Base-by-base conservation (phyloP, 2,888 invertebrate species). In the Peribatodes rhomboidaria region DNA sequence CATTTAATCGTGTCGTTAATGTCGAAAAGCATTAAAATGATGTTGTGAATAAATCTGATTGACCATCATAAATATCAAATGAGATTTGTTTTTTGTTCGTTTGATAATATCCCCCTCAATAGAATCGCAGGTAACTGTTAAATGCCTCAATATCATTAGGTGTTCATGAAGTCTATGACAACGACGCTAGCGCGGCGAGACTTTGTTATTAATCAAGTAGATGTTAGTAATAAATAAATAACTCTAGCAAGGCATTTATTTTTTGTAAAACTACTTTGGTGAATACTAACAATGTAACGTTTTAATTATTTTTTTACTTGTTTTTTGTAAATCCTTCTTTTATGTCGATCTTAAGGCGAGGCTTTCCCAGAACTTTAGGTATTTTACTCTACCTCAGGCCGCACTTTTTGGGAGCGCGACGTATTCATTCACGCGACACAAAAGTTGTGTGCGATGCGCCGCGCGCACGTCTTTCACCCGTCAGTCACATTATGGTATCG, bases 1-100 rank as follows among this genome's bases (percentile, higher is more conserved):
- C 74, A 56, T 65, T 75, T 69, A 56, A 47, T 41, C 50, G 44
- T 18, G 35, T 64, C 41, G 16, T 56, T 61, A 55, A 56, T 53
- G 62, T 60, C 44, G 37, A 47, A 65, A 59, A 58, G 42, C 52
- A 61, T 63, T 63, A 42, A 42, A 41, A 59, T 46, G 39, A 53
- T 59, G 50, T 47, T 57, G 54, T 46, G 42, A 50, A 44, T 42
- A 49, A 49, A 57, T 42, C 37, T 46, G 44, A 61, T 57, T 47
- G 46, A 18, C 37, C 18, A 20, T 52, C 39, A 18, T 56, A 62
- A 58, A 66, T 64, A 42, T 46, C 39, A 11, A 47, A 42, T 58
- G 18, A 33, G 42, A 42, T 22, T 46, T 54, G 44, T 57, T 44
- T 49, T n/a, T 42, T 46, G 27, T 44, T 50, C 20, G 0, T 2